Conservation (phyloP, 2,113 vertebrate genomes). For the Hypocryptadius cinnamomeus region DNA sequence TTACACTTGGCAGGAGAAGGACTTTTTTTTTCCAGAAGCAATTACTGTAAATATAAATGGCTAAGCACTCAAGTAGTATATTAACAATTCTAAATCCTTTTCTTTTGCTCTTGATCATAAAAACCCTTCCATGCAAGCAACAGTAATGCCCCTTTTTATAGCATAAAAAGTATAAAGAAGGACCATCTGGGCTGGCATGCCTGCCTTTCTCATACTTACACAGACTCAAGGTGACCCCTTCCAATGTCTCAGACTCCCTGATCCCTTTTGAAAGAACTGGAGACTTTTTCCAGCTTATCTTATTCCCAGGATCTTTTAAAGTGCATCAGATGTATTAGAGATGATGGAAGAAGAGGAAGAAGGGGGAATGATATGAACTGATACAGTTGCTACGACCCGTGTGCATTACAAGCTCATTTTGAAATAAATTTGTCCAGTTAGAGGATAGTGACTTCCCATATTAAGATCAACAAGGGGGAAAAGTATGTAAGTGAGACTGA, state of each 20-base stretch:
- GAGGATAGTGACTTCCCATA: background rate
- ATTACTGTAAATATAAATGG: constrained; percentile 59
- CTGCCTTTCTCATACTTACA: background rate
- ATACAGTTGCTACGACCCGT: background rate
- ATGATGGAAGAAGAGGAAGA: background rate
- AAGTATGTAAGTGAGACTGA: background rate
- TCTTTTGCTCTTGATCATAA: constrained; percentile 43
- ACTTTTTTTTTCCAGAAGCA: constrained; percentile 14
- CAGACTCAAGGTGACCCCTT: background rate
- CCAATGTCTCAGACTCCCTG: background rate
- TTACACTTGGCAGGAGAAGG: constrained; percentile 34
- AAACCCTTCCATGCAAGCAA: background rate
- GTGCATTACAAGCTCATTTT: background rate
- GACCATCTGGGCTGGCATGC: background rate
- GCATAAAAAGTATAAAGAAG: background rate
- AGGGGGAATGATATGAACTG: background rate
- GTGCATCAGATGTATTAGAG: background rate
- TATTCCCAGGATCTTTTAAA: background rate
- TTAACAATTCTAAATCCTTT: constrained; percentile 49
- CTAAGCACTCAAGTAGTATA: constrained; percentile 45
- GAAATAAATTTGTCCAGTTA: constrained; percentile 10
- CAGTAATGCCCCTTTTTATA: background rate
- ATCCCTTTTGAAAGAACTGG: background rate
- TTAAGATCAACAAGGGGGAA: background rate
- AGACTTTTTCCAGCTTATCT: background rate